phyloP scores from a whole-genome alignment of 2,113 vertebrate genomes.

The Martes martes region DNA sequence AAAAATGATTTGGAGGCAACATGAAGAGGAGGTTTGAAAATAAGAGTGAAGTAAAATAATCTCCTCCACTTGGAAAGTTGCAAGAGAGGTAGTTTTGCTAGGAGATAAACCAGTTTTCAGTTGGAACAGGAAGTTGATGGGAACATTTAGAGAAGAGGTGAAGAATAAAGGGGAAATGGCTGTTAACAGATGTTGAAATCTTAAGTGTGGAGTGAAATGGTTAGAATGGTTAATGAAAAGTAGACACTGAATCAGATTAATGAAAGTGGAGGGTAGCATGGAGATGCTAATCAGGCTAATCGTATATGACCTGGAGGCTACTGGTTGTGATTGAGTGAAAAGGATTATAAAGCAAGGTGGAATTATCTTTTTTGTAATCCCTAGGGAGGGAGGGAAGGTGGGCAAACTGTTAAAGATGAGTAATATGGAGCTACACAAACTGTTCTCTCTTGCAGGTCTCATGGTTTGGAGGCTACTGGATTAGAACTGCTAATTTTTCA shows the following conservation, averaged over 20 bases:
- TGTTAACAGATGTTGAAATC: neutral
- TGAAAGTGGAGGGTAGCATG: neutral
- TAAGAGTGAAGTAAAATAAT: neutral
- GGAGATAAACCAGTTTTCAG: neutral
- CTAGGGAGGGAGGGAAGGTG: neutral
- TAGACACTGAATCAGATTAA: neutral
- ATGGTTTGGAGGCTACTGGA: neutral
- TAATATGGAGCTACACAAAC: neutral
- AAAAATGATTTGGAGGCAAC: constrained; percentile 12
- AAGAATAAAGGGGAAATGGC: neutral
- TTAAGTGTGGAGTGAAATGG: neutral
- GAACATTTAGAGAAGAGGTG: neutral
- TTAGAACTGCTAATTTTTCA: neutral
- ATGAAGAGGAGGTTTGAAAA: neutral
- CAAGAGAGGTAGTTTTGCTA: neutral
- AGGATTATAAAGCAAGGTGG: neutral
- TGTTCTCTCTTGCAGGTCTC: neutral
- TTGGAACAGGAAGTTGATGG: constrained; percentile 32
- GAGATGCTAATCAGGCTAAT: neutral
- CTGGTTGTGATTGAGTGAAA: neutral
- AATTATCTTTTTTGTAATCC: neutral
- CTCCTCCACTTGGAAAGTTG: neutral
- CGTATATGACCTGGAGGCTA: neutral
- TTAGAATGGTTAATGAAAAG: neutral
- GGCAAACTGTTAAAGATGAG: neutral